These are phyloP conservation scores for Schizopygopsis malacanthus DNA, from an alignment of 2,797 vertebrate species.

Conservation along the genomic window DNA sequence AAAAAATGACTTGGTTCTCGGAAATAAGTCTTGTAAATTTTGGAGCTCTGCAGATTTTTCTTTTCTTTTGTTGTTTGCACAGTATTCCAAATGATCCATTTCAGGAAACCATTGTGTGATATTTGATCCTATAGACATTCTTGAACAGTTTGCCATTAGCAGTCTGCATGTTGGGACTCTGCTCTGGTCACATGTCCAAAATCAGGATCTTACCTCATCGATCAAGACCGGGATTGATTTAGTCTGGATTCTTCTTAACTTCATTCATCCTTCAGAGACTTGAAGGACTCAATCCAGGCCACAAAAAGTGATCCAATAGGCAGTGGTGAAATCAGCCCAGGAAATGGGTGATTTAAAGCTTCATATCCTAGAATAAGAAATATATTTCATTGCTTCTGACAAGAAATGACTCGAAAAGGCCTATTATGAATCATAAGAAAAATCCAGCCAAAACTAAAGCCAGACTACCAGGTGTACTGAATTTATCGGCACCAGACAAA, in stretches of 20 bases:
- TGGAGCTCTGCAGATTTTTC: neutral
- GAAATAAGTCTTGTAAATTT: neutral
- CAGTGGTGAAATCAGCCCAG: neutral
- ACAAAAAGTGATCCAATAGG: neutral
- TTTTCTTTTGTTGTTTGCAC: neutral
- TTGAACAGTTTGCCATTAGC: neutral
- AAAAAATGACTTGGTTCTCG: neutral
- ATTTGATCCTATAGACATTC: neutral
- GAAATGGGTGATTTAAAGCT: slow-evolving; percentile 10
- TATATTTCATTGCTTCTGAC: slow-evolving; percentile 30
- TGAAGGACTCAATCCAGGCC: neutral
- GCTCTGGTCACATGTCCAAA: neutral
- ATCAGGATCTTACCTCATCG: neutral
- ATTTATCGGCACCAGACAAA: slow-evolving; percentile 66
- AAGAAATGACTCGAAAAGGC: slow-evolving; percentile 29
- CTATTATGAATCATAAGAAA: slow-evolving; percentile 59
- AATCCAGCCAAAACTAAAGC: neutral
- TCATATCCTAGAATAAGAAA: neutral
- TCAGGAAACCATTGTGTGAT: neutral
- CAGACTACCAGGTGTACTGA: slow-evolving; percentile 66
- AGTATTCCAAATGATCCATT: neutral
- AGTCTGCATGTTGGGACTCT: neutral
- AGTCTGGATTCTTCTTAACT: neutral
- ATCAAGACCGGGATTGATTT: neutral
- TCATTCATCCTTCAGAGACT: slow-evolving; percentile 1